phyloP scores from a whole-genome alignment of 1,140 invertebrate species.

The Gonioctena quinquepunctata region DNA sequence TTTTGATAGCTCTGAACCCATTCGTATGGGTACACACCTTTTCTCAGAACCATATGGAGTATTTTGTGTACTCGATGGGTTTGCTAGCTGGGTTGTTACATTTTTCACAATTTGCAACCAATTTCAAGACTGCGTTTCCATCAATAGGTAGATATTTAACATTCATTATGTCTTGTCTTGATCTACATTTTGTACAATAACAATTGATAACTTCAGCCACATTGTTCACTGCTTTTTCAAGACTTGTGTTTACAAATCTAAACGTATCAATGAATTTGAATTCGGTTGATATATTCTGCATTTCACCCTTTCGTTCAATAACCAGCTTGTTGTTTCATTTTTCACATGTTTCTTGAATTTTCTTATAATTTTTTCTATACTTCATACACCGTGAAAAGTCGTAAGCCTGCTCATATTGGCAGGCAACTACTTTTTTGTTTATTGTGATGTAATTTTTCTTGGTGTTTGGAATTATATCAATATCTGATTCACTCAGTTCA shows the following conservation, averaged over 20 bases:
- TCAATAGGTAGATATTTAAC: constrained; percentile 14
- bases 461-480: too few species aligned
- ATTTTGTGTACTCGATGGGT: constrained; percentile 20
- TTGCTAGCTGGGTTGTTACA: constrained; percentile 10
- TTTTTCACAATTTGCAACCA: too few species aligned
- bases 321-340: constrained; percentile 6
- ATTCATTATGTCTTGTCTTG: constrained; percentile 5
- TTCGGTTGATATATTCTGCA: background rate
- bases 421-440: background rate
- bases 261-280: too few species aligned
- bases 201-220: too few species aligned
- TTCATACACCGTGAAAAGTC: background rate
- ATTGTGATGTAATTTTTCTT: constrained; percentile 20
- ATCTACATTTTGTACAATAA: too few species aligned
- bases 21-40: too few species aligned
- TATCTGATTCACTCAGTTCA: constrained; percentile 12
- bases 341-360: constrained; percentile 18
- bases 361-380: constrained; percentile 13
- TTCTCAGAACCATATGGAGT: too few species aligned
- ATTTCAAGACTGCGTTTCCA: constrained; percentile 5
- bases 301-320: constrained; percentile 13
- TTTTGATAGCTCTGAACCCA: constrained; percentile 22
- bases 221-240: constrained; percentile 9
- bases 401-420: constrained; percentile 10
- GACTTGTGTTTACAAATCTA: constrained; percentile 12